A percentile compares a stretch with the other conserved stretches of the same genome.
Conservation (phyloP, 1,140 invertebrate species). For the Scaptomyza hsui region DNA sequence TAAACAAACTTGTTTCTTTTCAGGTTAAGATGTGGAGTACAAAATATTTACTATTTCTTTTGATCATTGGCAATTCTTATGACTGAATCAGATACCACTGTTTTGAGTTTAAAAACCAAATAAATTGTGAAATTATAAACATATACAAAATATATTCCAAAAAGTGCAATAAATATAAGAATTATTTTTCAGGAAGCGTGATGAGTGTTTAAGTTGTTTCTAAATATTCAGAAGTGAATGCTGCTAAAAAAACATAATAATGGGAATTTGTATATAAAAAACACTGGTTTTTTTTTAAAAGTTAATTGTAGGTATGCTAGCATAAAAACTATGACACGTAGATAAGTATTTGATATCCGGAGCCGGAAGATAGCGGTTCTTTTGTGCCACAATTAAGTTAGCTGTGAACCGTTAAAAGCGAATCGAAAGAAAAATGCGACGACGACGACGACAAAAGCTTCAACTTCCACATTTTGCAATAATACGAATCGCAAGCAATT, state of each 20-base stretch:
- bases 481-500: slow-evolving; percentile 14
- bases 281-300: too few species aligned
- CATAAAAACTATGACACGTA: too few species aligned
- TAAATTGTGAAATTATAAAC: slow-evolving; percentile 9
- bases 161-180: slow-evolving; percentile 19
- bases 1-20: neutral
- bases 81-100: slow-evolving; percentile 1
- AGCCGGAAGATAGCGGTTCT: slow-evolving; percentile 21
- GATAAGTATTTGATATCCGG: slow-evolving; percentile 3
- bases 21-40: slow-evolving; percentile 19
- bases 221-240: too few species aligned
- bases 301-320: too few species aligned
- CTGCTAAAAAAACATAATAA: too few species aligned
- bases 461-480: slow-evolving; percentile 48
- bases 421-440: slow-evolving; percentile 17
- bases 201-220: too few species aligned
- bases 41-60: neutral
- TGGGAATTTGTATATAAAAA: too few species aligned
- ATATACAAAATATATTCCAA: slow-evolving; percentile 23
- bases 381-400: slow-evolving; percentile 20
- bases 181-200: slow-evolving; percentile 8
- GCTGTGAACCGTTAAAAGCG: slow-evolving; percentile 13
- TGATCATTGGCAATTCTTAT: neutral
- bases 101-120: slow-evolving; percentile 15
- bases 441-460: slow-evolving; percentile 10